Percentiles rank a stretch among this genome's conserved stretches.
Conservation (phyloP, 1,140 invertebrate genomes). For the Micrasema minimum region DNA sequence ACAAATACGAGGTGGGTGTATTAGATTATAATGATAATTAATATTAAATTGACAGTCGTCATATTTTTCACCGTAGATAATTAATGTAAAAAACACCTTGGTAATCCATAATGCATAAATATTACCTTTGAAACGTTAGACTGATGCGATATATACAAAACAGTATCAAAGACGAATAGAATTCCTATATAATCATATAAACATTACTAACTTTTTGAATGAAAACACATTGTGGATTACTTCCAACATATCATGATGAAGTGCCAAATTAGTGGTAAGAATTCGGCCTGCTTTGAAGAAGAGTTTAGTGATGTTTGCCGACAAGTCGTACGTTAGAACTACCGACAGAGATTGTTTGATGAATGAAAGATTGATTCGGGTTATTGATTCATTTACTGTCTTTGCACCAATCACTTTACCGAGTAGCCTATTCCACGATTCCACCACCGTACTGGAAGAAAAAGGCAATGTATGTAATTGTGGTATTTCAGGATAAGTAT, state of each 20-base stretch:
- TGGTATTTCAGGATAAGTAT: neutral
- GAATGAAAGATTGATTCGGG: constrained; percentile 15
- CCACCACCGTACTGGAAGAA: neutral
- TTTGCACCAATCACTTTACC: too few species aligned
- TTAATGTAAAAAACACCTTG: neutral
- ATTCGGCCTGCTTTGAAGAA: constrained; percentile 7
- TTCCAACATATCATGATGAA: neutral
- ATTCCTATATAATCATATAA: constrained; percentile 12
- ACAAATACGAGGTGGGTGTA: too few species aligned
- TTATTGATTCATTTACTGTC: constrained; percentile 3
- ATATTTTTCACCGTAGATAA: neutral
- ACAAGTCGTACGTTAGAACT: neutral
- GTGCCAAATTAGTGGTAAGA: constrained; percentile 9
- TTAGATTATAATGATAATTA: neutral
- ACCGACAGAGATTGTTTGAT: neutral
- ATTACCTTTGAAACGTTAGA: neutral
- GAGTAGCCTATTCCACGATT: neutral
- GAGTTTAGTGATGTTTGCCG: neutral
- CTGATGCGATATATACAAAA: neutral
- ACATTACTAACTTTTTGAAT: neutral
- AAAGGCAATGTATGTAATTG: neutral
- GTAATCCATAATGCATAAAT: neutral
- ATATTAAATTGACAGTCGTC: neutral
- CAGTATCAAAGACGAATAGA: neutral
- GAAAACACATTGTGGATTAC: neutral